phyloP scores from a whole-genome alignment of 2,797 vertebrate genomes.

The Anomalospiza imberbis region DNA sequence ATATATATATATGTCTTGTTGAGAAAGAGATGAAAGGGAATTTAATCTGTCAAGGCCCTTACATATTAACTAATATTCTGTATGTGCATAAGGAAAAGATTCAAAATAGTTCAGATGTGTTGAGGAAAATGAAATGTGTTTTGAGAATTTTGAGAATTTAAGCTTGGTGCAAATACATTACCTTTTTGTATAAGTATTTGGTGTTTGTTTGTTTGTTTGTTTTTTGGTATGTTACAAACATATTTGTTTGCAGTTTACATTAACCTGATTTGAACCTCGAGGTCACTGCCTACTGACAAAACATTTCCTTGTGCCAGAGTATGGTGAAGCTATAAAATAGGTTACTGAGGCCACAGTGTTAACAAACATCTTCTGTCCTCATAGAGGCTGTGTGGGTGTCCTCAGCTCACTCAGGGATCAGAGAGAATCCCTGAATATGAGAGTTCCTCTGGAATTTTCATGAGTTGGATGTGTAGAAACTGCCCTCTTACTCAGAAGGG shows the following conservation, averaged over 20 bases:
- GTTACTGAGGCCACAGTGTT: not conserved
- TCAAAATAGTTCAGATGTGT: not conserved
- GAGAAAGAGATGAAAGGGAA: not conserved
- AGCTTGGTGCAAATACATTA: not conserved
- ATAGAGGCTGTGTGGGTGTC: not conserved
- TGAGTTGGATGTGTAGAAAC: not conserved
- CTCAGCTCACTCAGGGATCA: not conserved
- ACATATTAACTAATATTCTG: not conserved
- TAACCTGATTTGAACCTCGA: not conserved
- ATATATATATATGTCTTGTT: not conserved
- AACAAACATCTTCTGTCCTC: not conserved
- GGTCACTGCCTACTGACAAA: not conserved
- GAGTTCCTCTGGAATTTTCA: not conserved
- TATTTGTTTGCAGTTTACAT: not conserved
- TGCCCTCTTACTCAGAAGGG: not conserved
- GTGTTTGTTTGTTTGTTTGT: not conserved
- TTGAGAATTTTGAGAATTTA: not conserved
- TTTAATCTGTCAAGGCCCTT: not conserved
- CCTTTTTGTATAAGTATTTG: not conserved
- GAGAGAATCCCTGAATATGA: not conserved
- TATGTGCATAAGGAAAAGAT: not conserved
- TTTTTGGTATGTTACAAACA: not conserved
- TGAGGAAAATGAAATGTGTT: not conserved
- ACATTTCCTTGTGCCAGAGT: not conserved
- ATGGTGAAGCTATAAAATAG: not conserved